phyloP scores from a whole-genome alignment of 2,888 invertebrate species.

The Julus scanicus region DNA sequence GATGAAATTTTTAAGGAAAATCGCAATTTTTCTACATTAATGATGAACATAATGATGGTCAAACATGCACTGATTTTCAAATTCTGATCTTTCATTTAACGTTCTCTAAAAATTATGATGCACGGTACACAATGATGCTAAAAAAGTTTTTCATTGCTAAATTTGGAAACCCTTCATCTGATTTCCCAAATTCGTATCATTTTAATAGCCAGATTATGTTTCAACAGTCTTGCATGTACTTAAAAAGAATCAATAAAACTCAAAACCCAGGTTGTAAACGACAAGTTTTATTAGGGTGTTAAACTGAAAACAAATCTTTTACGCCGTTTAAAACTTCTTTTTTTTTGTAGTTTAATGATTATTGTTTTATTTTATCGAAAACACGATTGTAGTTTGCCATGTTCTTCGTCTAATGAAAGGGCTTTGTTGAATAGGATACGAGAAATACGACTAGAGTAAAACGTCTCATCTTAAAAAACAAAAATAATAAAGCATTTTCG shows the following conservation, averaged over 20 bases:
- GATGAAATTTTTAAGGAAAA: too few species aligned
- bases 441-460: background rate
- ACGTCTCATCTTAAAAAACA: background rate
- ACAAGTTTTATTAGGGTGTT: background rate
- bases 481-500: conserved; percentile 14
- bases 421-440: background rate
- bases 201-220: too few species aligned
- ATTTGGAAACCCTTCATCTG: too few species aligned
- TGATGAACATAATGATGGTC: too few species aligned
- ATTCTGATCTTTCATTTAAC: too few species aligned
- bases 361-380: background rate
- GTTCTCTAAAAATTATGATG: too few species aligned
- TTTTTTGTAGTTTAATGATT: background rate
- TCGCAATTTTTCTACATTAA: too few species aligned
- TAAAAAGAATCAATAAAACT: conserved; percentile 23
- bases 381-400: background rate
- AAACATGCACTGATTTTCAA: too few species aligned
- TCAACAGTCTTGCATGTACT: background rate
- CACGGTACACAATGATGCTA: too few species aligned
- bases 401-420: background rate
- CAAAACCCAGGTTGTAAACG: conserved; percentile 38
- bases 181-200: background rate
- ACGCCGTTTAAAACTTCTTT: background rate
- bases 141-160: too few species aligned
- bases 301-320: background rate